Percentiles rank a stretch among this genome's conserved stretches.
These are phyloP conservation scores for Dasypolia templi DNA, from an alignment of 2,888 invertebrate species.

Conservation along the genomic window DNA sequence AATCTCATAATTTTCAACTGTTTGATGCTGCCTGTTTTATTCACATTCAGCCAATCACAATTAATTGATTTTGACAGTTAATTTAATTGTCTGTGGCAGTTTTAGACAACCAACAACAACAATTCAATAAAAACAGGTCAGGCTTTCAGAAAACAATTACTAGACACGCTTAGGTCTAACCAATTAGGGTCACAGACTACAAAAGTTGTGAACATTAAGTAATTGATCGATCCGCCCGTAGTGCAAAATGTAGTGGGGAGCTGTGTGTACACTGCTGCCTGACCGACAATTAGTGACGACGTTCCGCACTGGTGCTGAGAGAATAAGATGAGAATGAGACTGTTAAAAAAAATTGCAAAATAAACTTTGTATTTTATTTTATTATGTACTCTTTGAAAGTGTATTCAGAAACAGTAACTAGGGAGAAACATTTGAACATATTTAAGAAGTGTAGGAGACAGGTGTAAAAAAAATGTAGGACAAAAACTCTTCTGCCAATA, in stretches of 20 bases:
- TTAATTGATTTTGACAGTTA: background rate
- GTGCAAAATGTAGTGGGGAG: constrained; percentile 20
- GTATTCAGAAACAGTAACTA: too few species aligned
- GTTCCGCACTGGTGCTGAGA: constrained; percentile 25
- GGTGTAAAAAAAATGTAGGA: too few species aligned
- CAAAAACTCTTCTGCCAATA: too few species aligned
- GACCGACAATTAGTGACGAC: constrained; percentile 53
- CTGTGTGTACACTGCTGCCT: constrained; percentile 44
- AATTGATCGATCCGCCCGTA: constrained; percentile 56
- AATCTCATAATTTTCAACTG: background rate
- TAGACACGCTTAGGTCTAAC: constrained; percentile 24
- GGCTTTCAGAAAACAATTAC: constrained; percentile 43
- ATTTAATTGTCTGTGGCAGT: constrained; percentile 3
- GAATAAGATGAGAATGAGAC: constrained; percentile 32
- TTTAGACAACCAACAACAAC: constrained; percentile 6
- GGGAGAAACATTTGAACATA: too few species aligned
- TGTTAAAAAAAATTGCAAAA: too few species aligned
- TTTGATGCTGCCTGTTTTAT: background rate
- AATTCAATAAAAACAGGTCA: background rate
- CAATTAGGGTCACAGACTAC: constrained; percentile 49
- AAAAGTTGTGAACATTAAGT: constrained; percentile 50
- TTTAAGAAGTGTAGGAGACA: too few species aligned
- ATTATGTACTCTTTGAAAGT: background rate
- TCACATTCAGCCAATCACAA: background rate
- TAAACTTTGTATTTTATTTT: too few species aligned